Percentiles rank a stretch among this genome's conserved stretches.
These are phyloP conservation scores for Anoura caudifer DNA, from an alignment of 2,113 vertebrate genomes.

Conservation along the genomic window DNA sequence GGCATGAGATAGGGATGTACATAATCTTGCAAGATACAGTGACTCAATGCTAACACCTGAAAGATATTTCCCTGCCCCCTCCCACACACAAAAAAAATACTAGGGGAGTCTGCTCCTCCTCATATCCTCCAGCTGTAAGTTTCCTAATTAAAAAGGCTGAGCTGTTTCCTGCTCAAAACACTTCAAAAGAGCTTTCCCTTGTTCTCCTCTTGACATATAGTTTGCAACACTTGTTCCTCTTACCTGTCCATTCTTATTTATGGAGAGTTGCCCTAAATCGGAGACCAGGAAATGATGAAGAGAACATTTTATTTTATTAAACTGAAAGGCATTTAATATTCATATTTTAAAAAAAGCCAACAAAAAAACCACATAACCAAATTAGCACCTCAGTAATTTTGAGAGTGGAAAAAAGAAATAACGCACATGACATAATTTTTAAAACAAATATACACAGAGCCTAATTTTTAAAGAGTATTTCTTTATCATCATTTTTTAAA, in stretches of 20 bases:
- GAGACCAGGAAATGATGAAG: neutral
- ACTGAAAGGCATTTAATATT: neutral
- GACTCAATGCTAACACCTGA: conserved; percentile 3
- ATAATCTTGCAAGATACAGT: neutral
- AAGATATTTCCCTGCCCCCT: neutral
- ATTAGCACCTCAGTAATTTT: neutral
- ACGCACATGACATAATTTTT: neutral
- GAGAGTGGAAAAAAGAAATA: neutral
- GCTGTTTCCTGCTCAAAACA: conserved; percentile 82
- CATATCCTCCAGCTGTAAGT: conserved; percentile 78
- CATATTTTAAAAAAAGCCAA: neutral
- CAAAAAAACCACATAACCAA: neutral
- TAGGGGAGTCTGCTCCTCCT: neutral
- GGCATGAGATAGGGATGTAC: neutral
- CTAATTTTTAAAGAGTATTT: neutral
- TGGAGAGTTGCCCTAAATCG: neutral
- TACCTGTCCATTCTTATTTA: conserved; percentile 80
- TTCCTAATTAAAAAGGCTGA: conserved; percentile 87
- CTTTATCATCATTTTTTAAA: neutral
- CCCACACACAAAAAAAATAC: neutral
- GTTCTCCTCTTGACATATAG: conserved; percentile 74
- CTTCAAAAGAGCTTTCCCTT: conserved; percentile 82
- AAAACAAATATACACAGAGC: neutral
- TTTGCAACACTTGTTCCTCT: conserved; percentile 65
- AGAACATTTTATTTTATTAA: neutral